Conservation (phyloP, 2,888 invertebrate species). For the Nomada goodeniana region DNA sequence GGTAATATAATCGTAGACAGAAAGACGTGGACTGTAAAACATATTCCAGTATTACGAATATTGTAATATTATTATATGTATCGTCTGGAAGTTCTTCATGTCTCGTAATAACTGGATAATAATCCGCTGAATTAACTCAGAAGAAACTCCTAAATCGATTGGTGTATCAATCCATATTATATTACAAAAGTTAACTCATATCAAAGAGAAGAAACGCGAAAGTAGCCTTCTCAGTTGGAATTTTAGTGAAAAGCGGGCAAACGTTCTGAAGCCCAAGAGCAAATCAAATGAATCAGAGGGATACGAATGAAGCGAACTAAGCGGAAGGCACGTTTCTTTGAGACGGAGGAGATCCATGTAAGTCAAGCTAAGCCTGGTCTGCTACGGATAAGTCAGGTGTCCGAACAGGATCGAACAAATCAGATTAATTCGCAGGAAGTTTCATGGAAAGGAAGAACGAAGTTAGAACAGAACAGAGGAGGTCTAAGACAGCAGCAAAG, state of each 20-base stretch:
- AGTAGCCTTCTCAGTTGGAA: neutral
- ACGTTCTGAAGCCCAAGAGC: neutral
- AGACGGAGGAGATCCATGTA: slow-evolving; percentile 8
- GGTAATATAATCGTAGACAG: too few species aligned
- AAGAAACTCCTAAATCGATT: too few species aligned
- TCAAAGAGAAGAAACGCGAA: neutral
- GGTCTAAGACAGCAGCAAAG: slow-evolving; percentile 8
- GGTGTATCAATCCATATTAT: neutral
- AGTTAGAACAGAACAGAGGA: slow-evolving; percentile 2
- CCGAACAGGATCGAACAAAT: slow-evolving; percentile 22
- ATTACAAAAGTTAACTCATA: neutral
- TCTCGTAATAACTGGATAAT: too few species aligned
- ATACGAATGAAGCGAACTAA: neutral
- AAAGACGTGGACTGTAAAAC: too few species aligned
- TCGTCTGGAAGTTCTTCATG: too few species aligned
- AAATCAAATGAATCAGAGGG: neutral
- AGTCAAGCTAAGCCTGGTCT: slow-evolving; percentile 9
- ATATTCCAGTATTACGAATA: too few species aligned
- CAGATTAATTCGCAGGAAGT: slow-evolving; percentile 41
- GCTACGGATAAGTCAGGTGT: slow-evolving; percentile 16
- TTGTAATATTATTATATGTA: too few species aligned
- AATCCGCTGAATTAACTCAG: too few species aligned
- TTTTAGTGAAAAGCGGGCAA: neutral
- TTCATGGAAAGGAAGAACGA: neutral
- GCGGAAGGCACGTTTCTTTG: slow-evolving; percentile 3